A percentile compares a stretch with the other conserved stretches of the same genome.
Evolutionary conservation across 2,113 vertebrate genomes (phyloP).

Genomic region (Calidris pygmaea): DNA sequence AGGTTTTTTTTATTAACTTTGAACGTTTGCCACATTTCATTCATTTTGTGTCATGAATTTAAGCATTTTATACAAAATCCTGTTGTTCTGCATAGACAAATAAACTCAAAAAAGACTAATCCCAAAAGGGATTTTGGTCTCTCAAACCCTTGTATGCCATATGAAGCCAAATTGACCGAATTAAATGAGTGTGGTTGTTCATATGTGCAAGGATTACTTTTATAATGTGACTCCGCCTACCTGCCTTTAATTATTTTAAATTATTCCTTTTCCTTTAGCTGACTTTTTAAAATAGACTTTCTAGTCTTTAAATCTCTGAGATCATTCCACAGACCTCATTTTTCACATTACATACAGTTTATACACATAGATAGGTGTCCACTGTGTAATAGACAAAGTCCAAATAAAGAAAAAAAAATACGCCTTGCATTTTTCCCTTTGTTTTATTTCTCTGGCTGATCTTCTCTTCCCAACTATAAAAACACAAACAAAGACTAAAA

Average conservation of each 20-base stretch:
- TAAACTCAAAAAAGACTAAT: background rate
- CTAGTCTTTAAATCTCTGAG: background rate
- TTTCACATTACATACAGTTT: background rate
- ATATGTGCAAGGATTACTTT: background rate
- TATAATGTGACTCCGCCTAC: background rate
- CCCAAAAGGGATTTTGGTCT: background rate
- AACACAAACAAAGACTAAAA: background rate
- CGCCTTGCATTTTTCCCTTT: background rate
- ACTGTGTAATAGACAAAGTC: background rate
- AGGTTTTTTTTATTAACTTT: background rate
- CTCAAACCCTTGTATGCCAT: background rate
- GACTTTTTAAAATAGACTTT: background rate
- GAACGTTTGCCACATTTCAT: background rate
- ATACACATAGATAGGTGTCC: background rate
- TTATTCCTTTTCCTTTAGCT: background rate
- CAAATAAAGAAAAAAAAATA: background rate
- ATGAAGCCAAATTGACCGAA: background rate
- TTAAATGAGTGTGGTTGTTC: background rate
- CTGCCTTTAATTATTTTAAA: background rate
- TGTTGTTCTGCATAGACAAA: background rate
- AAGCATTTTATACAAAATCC: background rate
- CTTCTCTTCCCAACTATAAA: background rate
- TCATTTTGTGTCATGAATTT: background rate
- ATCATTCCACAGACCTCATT: background rate
- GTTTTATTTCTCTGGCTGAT: background rate